Base-by-base conservation (phyloP, 2,888 invertebrate species). In the Halocaridina rubra region DNA sequence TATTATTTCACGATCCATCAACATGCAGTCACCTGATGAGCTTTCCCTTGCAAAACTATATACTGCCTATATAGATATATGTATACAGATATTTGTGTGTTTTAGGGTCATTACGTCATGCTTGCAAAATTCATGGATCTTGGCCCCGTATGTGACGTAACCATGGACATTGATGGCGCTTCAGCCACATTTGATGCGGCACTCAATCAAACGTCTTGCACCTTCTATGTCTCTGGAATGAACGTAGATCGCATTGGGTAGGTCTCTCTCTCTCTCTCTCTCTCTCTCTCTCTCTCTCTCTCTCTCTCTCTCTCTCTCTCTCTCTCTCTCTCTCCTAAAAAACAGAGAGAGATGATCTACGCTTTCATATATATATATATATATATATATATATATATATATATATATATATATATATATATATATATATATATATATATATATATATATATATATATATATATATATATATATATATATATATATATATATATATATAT, bases 41-140 rank as follows among this genome's bases (percentile, higher is more conserved):
- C n/a, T n/a, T n/a, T n/a, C n/a, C n/a, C n/a, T n/a, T n/a, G n/a
- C n/a, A n/a, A n/a, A n/a, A n/a, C n/a, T n/a, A n/a, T n/a, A n/a
- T n/a, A n/a, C n/a, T n/a, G n/a, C n/a, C n/a, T n/a, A n/a, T n/a
- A n/a, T n/a, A n/a, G n/a, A n/a, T n/a, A n/a, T n/a, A n/a, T n/a
- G n/a, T n/a, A n/a, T n/a, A n/a, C n/a, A n/a, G n/a, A n/a, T n/a
- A n/a, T n/a, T n/a, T n/a, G n/a, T n/a, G n/a, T n/a, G n/a, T 7
- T n/a, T 10, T 53, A 77, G 77, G 77, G 39, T 5, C 77, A 82
- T 30, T 82, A 77, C 39, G 33, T 3, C 22, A 33, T 32, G 10
- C 24, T 78, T 69, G 82, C 77, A 5, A 57, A 77, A 27, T 82
- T 82, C 61, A 82, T 82, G 82, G 77, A 82, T 39, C 61, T 82